Percentiles rank a stretch among this genome's conserved stretches.
These are phyloP conservation scores for Diarsia dahlii DNA, from an alignment of 2,888 invertebrate genomes.

Conservation along the genomic window DNA sequence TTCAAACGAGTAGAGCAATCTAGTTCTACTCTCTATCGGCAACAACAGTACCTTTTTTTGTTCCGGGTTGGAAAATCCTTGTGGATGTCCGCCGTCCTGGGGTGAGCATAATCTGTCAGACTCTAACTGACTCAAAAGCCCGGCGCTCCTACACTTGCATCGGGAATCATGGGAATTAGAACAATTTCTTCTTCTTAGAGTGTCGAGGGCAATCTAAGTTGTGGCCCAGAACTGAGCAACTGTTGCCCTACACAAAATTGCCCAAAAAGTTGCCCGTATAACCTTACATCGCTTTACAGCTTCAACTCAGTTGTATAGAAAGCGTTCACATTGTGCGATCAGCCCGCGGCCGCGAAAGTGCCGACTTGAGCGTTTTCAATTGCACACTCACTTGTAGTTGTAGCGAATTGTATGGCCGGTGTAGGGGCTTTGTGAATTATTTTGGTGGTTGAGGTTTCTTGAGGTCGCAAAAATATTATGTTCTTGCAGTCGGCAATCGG, in stretches of 20 bases:
- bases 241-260: background rate
- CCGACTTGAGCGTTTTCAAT: conserved; percentile 58
- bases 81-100: no score
- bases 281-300: background rate
- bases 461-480: background rate
- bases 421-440: conserved; percentile 23
- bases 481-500: background rate
- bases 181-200: no score
- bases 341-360: conserved; percentile 66
- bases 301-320: conserved; percentile 51
- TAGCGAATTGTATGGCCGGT: conserved; percentile 44
- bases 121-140: no score
- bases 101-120: no score
- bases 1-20: no score
- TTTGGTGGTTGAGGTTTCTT: conserved; percentile 5
- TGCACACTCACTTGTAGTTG: conserved; percentile 45
- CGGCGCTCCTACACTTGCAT: no score
- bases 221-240: background rate
- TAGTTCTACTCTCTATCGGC: no score
- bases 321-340: conserved; percentile 57
- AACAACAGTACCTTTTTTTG: no score
- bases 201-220: no score
- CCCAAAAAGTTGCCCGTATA: conserved; percentile 28
- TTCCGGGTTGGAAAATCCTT: no score
- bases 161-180: no score